Percentiles rank a stretch among this genome's conserved stretches.
Conservation (phyloP, 2,797 vertebrate species). For the Mycteria americana region DNA sequence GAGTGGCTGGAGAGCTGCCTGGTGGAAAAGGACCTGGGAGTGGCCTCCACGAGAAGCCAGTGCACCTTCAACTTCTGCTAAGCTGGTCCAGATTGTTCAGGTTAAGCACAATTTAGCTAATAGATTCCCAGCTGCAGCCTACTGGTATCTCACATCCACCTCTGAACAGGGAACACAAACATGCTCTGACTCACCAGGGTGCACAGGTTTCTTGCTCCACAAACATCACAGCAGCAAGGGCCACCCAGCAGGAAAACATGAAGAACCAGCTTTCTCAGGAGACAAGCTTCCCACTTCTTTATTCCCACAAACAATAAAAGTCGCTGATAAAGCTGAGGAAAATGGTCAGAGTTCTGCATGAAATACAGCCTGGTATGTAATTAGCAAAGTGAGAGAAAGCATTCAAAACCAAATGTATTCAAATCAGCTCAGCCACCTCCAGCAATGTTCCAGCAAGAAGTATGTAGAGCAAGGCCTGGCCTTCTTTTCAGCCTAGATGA, state of each 20-base stretch:
- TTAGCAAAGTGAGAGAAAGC: background rate
- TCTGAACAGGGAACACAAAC: background rate
- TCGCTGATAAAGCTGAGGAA: background rate
- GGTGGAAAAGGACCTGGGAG: background rate
- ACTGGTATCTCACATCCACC: background rate
- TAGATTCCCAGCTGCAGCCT: background rate
- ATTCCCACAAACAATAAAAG: background rate
- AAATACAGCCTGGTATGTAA: background rate
- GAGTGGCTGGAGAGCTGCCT: background rate
- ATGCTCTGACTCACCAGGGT: background rate
- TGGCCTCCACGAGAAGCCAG: background rate
- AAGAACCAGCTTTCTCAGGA: background rate
- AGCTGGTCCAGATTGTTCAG: background rate
- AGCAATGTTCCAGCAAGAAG: background rate
- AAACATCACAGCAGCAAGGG: background rate
- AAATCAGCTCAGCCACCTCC: background rate
- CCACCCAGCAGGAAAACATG: rapidly evolving
- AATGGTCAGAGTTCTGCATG: background rate
- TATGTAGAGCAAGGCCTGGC: background rate
- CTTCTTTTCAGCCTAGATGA: background rate
- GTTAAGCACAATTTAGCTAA: background rate
- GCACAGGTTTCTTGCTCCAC: background rate
- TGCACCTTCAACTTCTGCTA: background rate
- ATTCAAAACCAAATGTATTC: background rate
- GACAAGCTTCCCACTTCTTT: background rate